Conservation (phyloP, 2,797 vertebrate species). For the Margarornis squamiger region DNA sequence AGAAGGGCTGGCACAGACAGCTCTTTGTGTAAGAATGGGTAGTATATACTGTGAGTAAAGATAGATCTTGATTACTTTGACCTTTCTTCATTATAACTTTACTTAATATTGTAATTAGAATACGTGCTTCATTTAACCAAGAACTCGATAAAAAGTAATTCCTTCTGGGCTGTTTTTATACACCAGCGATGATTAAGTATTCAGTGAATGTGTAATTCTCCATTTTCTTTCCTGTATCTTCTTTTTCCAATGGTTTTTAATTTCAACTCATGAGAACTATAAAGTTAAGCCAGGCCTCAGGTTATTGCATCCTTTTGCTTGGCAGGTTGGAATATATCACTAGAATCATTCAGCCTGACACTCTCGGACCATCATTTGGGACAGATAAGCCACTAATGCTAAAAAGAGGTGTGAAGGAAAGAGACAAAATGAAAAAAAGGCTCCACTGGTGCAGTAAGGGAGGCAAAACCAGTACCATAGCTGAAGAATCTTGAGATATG, state of each 20-base stretch:
- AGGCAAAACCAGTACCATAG: not conserved
- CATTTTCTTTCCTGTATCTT: not conserved
- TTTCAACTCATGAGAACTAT: not conserved
- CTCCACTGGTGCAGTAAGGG: not conserved
- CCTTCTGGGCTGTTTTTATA: not conserved
- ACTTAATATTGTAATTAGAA: conserved; percentile 49
- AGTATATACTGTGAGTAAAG: not conserved
- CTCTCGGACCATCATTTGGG: not conserved
- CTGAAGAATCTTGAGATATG: not conserved
- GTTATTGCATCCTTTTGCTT: not conserved
- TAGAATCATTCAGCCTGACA: not conserved
- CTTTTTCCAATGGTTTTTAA: not conserved
- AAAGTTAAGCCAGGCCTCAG: not conserved
- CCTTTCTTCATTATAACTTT: conserved; percentile 34
- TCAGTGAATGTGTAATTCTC: not conserved
- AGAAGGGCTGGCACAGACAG: not conserved
- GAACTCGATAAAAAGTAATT: conserved; percentile 17
- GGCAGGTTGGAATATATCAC: not conserved
- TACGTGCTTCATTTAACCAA: conserved; percentile 12
- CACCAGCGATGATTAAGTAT: not conserved
- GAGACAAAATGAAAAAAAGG: not conserved
- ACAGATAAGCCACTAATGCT: not conserved
- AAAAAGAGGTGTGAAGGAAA: not conserved
- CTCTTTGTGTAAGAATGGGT: not conserved
- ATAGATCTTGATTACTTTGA: conserved; percentile 51